A percentile compares a stretch with the other conserved stretches of the same genome.
Evolutionary conservation across 2,113 vertebrate species (phyloP).

Genomic region (Pelusios castaneus): DNA sequence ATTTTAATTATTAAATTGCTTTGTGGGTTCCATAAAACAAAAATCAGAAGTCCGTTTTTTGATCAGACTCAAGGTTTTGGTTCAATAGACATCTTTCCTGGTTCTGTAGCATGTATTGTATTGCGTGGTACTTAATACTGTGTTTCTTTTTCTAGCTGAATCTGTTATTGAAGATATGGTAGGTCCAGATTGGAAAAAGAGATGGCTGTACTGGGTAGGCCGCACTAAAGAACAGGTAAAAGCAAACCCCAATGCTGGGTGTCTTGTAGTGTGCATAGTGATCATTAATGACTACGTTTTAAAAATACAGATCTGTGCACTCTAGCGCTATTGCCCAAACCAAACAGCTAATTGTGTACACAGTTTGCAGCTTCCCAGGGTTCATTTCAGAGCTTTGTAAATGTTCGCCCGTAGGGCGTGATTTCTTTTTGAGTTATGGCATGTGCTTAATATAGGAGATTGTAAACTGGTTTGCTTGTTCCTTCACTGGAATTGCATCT

Average conservation of each 20-base stretch:
- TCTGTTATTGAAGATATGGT: conserved; percentile 95
- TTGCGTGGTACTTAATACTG: not conserved
- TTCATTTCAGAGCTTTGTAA: not conserved
- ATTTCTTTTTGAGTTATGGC: rapidly evolving
- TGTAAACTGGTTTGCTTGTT: not conserved
- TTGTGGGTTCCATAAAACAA: not conserved
- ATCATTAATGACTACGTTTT: not conserved
- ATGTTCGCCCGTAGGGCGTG: not conserved
- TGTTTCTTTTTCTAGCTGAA: conserved; percentile 81
- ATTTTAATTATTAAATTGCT: not conserved
- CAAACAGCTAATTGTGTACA: not conserved
- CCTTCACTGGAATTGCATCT: not conserved
- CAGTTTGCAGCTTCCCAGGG: not conserved
- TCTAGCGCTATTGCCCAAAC: rapidly evolving
- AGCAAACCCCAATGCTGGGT: rapidly evolving
- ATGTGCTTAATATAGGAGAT: not conserved
- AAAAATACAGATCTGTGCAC: not conserved
- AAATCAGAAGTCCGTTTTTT: not conserved
- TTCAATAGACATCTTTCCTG: not conserved
- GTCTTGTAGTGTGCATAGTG: not conserved
- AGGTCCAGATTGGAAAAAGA: conserved; percentile 94
- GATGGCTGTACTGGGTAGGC: conserved; percentile 92
- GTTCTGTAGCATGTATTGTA: not conserved
- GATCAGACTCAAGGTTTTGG: not conserved
- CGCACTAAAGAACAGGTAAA: conserved; percentile 93